Evolutionary conservation across 2,888 invertebrate genomes (phyloP), one percentile per base, ranked within the genome.

Genomic region (Geophilus truncorum): DNA sequence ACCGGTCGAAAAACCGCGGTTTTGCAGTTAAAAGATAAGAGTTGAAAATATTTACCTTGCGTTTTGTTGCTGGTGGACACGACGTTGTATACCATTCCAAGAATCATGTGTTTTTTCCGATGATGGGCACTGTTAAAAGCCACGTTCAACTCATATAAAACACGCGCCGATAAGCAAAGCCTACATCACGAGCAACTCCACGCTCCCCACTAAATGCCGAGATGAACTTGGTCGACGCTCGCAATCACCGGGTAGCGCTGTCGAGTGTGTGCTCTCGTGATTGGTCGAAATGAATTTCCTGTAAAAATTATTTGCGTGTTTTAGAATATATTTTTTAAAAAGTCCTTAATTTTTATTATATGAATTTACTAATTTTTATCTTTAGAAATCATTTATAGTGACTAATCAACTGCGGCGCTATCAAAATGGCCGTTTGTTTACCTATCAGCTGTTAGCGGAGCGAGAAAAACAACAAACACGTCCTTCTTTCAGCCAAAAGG

Each of bases 161-260:
- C 62, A 62, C 62, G 62, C 62, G 62, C 62, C 62, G 62, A 62
- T 25, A 25, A 62, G 62, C 62, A 62, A 62, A 62, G 62, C 23
- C 62, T 62, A 62, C 62, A 62, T 62, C 62, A 62, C 62, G 62
- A 62, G 62, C 62, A 62, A 62, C 62, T 25, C 62, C 62, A 62
- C 62, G 62, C 62, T 62, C 62, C 62, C 62, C 62, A 62, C 62
- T 62, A 62, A 62, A 23, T 18, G 45, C 15, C 25, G 28, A 62
- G 45, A 45, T 62, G 28, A 62, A 62, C 62, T 62, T 28, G 28
- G 62, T 62, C 62, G 23, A 6, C 62, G 62, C 62, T 62, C 25
- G 25, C 62, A 23, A 62, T 23, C 62, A 25, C 62, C 6, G 62
- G 3, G 6, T 15, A 25, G 62, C 12, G 62, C 15, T 62, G 62